These are phyloP conservation scores for Wasmannia auropunctata DNA, from an alignment of 1,140 invertebrate genomes.

Conservation along the genomic window DNA sequence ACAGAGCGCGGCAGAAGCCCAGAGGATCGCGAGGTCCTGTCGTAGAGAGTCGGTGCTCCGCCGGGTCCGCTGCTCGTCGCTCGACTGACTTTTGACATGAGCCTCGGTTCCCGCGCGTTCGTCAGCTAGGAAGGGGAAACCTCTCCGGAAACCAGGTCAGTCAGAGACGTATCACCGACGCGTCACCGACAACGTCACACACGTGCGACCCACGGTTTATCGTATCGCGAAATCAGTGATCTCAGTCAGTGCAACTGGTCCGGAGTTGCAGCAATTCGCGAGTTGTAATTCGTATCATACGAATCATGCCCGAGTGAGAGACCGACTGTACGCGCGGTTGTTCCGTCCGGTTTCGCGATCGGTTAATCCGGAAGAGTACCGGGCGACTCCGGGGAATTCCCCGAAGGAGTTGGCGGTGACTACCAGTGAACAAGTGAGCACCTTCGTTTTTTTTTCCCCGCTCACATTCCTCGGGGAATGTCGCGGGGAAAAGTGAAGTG, in stretches of 20 bases:
- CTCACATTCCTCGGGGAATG: constrained; percentile 4
- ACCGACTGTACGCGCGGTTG: neutral
- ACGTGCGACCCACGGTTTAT: neutral
- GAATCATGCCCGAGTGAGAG: neutral
- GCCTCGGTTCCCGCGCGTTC: constrained; percentile 74
- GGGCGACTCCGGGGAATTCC: neutral
- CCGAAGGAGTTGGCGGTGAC: neutral
- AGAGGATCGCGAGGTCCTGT: constrained; percentile 75
- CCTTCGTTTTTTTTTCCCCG: constrained; percentile 22
- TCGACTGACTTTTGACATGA: constrained; percentile 69
- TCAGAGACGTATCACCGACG: constrained; percentile 32
- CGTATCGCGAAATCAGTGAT: constrained; percentile 17
- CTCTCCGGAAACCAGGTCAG: constrained; percentile 67
- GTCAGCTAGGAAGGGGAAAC: constrained; percentile 63
- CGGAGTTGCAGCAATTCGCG: neutral
- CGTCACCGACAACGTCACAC: constrained; percentile 9
- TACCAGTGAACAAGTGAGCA: constrained; percentile 66
- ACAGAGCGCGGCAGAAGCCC: constrained; percentile 76
- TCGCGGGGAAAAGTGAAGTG: constrained; percentile 41
- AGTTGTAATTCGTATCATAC: neutral
- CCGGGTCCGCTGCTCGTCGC: constrained; percentile 65
- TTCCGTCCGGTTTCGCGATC: neutral
- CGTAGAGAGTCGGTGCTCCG: constrained; percentile 59
- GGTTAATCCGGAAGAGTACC: neutral
- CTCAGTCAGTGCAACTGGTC: neutral